Conservation (phyloP, 2,113 vertebrate species). For the Poecile atricapillus region DNA sequence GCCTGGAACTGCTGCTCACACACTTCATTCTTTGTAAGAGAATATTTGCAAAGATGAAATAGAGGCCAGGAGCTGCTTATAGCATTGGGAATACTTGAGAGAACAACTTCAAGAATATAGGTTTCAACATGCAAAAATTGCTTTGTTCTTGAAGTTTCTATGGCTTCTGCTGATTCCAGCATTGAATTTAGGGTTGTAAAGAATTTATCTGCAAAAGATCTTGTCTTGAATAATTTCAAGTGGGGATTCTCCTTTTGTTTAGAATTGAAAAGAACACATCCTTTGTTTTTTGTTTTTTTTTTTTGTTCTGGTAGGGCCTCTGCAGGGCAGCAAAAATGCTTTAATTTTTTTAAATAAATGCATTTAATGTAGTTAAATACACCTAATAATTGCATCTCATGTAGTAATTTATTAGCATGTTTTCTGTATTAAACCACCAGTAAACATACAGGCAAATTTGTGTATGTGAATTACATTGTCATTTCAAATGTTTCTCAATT, state of each 20-base stretch:
- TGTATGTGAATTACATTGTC: not conserved
- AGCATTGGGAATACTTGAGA: not conserved
- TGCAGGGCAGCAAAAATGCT: not conserved
- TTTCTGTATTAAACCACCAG: not conserved
- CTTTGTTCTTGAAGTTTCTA: not conserved
- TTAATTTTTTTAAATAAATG: not conserved
- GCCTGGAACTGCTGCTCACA: not conserved
- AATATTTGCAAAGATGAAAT: not conserved
- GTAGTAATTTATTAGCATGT: not conserved
- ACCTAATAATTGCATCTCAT: not conserved
- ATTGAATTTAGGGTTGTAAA: not conserved
- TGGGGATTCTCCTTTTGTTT: not conserved
- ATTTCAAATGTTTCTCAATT: not conserved
- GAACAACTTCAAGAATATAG: not conserved
- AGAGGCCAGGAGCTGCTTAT: not conserved
- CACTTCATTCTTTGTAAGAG: not conserved
- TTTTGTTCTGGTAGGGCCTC: not conserved
- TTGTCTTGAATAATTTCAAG: not conserved
- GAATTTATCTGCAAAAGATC: not conserved
- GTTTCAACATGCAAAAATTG: not conserved
- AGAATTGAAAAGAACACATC: accelerated
- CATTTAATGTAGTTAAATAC: not conserved
- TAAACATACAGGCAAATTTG: not conserved
- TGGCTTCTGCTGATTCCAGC: not conserved
- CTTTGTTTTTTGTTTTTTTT: not conserved